Base-by-base conservation (phyloP, 2,797 vertebrate genomes). In the Sebastes umbrosus region DNA sequence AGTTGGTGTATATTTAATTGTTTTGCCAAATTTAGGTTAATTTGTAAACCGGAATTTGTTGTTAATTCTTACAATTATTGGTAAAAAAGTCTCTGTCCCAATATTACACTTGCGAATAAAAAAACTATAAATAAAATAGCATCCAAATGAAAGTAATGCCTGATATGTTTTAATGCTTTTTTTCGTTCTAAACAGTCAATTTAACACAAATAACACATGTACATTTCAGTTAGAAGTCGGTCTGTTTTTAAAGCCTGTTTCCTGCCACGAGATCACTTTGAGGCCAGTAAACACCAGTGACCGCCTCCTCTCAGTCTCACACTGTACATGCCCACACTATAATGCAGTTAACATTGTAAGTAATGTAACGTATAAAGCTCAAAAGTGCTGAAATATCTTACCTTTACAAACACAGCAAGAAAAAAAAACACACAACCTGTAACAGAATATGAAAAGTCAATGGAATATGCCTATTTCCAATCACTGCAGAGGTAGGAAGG, bases 331-430 rank as follows among this genome's bases (percentile, higher is more conserved):
- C 32, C 67, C 88, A 90, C 85, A 86, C 81, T 84, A 86, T 60
- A 67, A 84, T 82, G 81, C 79, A 36, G 50, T 66, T 86, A 80
- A 90, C 85, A 85, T 65, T 70, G 66, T 39, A 88, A 83, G 84
- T 88, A 79, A 91, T 75, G 84, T 80, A 86, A 90, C 65, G 78
- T 79, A 92, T 88, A 94, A 86, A 62, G 86, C 79, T 94, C 83
- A 87, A 95, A 96, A 95, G 95, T 95, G 96, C 94, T 93, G 90
- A 94, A 93, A 91, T 91, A 86, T 93, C 93, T 95, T 94, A 94
- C 92, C 93, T 94, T 94, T 92, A 92, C 86, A 95, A 92, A 93
- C 90, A 94, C 88, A 93, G 92, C 88, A 92, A 93, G 82, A 91
- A 80, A 85, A 83, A 83, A 72, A 27, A 46, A 27, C 46, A 84